A percentile compares a stretch with the other conserved stretches of the same genome.
phyloP scores from a whole-genome alignment of 1,140 invertebrate genomes.

The Arion vulgaris region DNA sequence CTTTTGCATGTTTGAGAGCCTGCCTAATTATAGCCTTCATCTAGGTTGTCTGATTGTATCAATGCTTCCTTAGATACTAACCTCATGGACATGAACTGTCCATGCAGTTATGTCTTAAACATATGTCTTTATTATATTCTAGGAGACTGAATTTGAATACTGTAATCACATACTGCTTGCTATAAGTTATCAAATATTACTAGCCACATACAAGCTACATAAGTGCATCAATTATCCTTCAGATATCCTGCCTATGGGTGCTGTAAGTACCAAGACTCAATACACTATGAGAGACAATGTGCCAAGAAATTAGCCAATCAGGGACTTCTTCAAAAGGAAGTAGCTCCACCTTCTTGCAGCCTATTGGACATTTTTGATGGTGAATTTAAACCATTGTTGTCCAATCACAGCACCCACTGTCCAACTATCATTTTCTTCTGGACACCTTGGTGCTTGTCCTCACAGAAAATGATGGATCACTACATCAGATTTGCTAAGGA shows the following conservation, averaged over 20 bases:
- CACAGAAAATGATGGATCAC: conserved; percentile 60
- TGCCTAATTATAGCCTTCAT: too few relatives aligned
- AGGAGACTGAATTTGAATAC: background rate
- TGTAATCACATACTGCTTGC: background rate
- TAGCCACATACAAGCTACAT: too few relatives aligned
- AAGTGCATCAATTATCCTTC: conserved; percentile 27
- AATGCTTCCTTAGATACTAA: too few relatives aligned
- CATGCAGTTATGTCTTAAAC: too few relatives aligned
- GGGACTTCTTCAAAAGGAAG: conserved; percentile 65
- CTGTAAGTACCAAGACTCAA: conserved; percentile 68
- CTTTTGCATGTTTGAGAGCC: too few relatives aligned
- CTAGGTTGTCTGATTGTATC: too few relatives aligned
- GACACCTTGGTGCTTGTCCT: conserved; percentile 69
- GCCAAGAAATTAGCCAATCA: conserved; percentile 69
- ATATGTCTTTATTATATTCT: background rate
- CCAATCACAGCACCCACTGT: conserved; percentile 54
- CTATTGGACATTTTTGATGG: conserved; percentile 69
- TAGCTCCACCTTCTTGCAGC: conserved; percentile 66
- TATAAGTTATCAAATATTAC: background rate
- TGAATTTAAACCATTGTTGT: conserved; percentile 65
- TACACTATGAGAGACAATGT: conserved; percentile 62
- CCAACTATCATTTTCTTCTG: conserved; percentile 69
- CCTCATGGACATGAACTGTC: too few relatives aligned
- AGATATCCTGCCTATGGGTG: conserved; percentile 69
- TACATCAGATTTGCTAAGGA: conserved; percentile 63